Percentiles rank a stretch among this genome's conserved stretches.
Evolutionary conservation across 2,113 vertebrate species (phyloP).

Genomic region (Anser cygnoides): DNA sequence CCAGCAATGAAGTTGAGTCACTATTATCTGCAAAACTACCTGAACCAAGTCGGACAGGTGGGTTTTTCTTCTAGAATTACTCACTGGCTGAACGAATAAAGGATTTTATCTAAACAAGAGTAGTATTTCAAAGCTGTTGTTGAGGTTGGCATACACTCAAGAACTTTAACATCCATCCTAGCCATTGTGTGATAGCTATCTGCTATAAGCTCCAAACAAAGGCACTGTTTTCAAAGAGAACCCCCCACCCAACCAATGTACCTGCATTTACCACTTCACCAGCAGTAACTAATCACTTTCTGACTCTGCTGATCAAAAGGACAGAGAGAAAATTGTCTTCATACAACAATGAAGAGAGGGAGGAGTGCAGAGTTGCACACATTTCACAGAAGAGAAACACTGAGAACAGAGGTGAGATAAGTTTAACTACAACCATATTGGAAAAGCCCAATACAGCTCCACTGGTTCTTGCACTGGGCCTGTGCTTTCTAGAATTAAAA

Average conservation of each 20-base stretch:
- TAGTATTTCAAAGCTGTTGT: neutral
- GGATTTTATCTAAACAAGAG: neutral
- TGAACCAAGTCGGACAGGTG: neutral
- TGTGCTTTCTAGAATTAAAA: neutral
- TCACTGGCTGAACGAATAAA: neutral
- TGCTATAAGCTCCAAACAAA: neutral
- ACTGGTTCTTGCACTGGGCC: neutral
- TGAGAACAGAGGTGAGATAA: neutral
- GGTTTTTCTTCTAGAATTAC: neutral
- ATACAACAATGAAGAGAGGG: neutral
- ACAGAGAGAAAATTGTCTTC: neutral
- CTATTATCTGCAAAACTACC: neutral
- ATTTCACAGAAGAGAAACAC: neutral
- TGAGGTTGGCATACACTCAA: neutral
- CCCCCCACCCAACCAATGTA: neutral
- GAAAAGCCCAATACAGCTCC: neutral
- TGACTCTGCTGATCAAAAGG: neutral
- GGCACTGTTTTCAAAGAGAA: neutral
- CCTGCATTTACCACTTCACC: neutral
- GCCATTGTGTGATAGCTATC: neutral
- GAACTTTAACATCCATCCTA: neutral
- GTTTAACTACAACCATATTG: neutral
- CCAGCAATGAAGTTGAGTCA: neutral
- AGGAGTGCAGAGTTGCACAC: neutral
- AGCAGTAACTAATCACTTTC: neutral